A percentile compares a stretch with the other conserved stretches of the same genome.
phyloP scores from a whole-genome alignment of 2,888 invertebrate genomes.

The Argyresthia goedartella region DNA sequence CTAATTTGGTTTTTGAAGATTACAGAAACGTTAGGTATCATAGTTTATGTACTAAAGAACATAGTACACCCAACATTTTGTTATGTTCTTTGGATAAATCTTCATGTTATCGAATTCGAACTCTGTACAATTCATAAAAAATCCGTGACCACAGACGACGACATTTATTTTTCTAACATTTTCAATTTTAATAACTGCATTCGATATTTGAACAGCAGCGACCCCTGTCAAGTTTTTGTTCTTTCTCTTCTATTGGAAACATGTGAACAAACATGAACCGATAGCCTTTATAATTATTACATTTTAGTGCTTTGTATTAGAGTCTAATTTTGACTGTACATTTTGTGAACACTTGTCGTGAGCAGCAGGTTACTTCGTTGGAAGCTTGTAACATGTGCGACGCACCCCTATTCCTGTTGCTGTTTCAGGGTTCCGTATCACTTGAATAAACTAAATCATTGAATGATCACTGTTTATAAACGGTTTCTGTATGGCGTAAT shows the following conservation, averaged over 20 bases:
- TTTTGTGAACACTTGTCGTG: conserved; percentile 45
- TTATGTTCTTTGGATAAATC: no score
- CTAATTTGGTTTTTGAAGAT: no score
- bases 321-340: conserved; percentile 15
- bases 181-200: neutral
- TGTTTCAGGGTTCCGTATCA: conserved; percentile 8
- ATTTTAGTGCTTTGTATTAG: conserved; percentile 15
- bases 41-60: no score
- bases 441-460: no score
- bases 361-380: conserved; percentile 41
- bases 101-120: no score
- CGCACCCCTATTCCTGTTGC: conserved; percentile 11
- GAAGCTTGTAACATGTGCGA: conserved; percentile 38
- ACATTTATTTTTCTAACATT: neutral
- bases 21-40: no score
- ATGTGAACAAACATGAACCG: conserved; percentile 54
- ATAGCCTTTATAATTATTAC: neutral
- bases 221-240: neutral
- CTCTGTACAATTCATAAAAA: no score
- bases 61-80: no score
- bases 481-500: no score
- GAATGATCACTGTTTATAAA: no score
- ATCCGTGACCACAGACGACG: no score
- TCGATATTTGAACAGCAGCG: neutral
- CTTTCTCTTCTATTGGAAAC: conserved; percentile 25